Conservation (phyloP, 2,888 invertebrate genomes). For the Melanostoma scalare region DNA sequence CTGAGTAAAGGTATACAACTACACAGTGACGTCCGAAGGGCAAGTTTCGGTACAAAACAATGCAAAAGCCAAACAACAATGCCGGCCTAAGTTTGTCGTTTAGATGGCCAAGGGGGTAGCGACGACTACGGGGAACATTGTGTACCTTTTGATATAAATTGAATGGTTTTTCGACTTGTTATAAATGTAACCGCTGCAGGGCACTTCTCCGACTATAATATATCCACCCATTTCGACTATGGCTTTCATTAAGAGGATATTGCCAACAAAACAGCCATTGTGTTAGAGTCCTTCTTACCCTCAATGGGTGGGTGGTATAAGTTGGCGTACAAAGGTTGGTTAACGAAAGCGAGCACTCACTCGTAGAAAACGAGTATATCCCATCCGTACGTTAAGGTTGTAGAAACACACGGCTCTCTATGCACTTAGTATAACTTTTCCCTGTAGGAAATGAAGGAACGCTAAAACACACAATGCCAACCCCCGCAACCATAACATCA, state of each 20-base stretch:
- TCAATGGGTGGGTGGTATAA: constrained; percentile 19
- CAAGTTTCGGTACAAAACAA: constrained; percentile 48
- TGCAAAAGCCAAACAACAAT: constrained; percentile 48
- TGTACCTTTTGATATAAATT: constrained; percentile 73
- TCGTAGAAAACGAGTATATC: constrained; percentile 55
- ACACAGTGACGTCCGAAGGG: constrained; percentile 43
- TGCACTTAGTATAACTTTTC: constrained; percentile 66
- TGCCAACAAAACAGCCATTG: constrained; percentile 72
- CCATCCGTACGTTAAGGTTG: constrained; percentile 54
- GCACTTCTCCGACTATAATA: constrained; percentile 74
- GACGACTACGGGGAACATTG: constrained; percentile 59
- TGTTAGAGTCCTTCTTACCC: constrained; percentile 65
- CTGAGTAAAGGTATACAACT: constrained; percentile 11
- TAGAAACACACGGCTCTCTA: constrained; percentile 52
- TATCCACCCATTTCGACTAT: constrained; percentile 69
- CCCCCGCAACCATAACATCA: constrained; percentile 70
- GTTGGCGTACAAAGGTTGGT: constrained; percentile 26
- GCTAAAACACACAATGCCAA: constrained; percentile 69
- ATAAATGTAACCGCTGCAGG: constrained; percentile 81
- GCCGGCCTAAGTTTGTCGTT: constrained; percentile 54
- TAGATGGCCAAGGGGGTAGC: constrained; percentile 34
- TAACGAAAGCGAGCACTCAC: constrained; percentile 35
- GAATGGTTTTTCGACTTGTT: constrained; percentile 75
- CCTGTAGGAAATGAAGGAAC: constrained; percentile 68
- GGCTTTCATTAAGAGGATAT: constrained; percentile 73